Percentiles rank a stretch among this genome's conserved stretches.
These are phyloP conservation scores for Sthenelais limicola DNA, from an alignment of 2,888 invertebrate species.

Conservation along the genomic window DNA sequence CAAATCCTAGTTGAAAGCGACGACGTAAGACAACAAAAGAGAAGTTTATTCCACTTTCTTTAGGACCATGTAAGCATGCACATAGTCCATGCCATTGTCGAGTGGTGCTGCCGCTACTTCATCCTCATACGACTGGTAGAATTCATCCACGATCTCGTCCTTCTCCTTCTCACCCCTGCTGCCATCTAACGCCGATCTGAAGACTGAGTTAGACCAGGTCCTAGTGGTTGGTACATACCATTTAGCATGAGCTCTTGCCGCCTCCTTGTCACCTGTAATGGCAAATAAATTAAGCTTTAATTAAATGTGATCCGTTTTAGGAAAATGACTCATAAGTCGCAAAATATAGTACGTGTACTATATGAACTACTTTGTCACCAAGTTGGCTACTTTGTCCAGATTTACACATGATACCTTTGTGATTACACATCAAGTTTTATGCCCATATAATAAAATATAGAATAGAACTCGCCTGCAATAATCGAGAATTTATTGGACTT, in stretches of 20 bases:
- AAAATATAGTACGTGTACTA: too few relatives aligned
- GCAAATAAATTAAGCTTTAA: neutral
- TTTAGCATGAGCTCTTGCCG: constrained; percentile 35
- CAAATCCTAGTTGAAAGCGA: too few relatives aligned
- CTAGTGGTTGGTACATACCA: constrained; percentile 40
- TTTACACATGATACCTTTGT: too few relatives aligned
- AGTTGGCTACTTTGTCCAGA: too few relatives aligned
- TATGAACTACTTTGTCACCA: too few relatives aligned
- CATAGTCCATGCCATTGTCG: constrained; percentile 40
- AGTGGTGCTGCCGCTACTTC: constrained; percentile 27
- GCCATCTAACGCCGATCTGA: constrained; percentile 11
- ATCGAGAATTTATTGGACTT: too few relatives aligned
- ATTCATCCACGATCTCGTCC: constrained; percentile 23
- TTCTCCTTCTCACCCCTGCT: constrained; percentile 21
- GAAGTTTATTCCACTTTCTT: constrained; percentile 1
- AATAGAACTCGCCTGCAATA: too few relatives aligned
- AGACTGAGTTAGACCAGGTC: constrained; percentile 40
- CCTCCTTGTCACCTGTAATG: constrained; percentile 30
- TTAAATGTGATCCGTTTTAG: too few relatives aligned
- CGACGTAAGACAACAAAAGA: too few relatives aligned
- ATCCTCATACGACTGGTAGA: constrained; percentile 37
- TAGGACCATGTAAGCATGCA: constrained; percentile 29
- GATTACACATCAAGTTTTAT: too few relatives aligned
- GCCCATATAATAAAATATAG: too few relatives aligned
- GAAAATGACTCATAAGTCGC: too few relatives aligned